Evolutionary conservation across 2,113 vertebrate species (phyloP), one percentile per base, ranked within the genome.

Genomic region (Platichthys flesus): DNA sequence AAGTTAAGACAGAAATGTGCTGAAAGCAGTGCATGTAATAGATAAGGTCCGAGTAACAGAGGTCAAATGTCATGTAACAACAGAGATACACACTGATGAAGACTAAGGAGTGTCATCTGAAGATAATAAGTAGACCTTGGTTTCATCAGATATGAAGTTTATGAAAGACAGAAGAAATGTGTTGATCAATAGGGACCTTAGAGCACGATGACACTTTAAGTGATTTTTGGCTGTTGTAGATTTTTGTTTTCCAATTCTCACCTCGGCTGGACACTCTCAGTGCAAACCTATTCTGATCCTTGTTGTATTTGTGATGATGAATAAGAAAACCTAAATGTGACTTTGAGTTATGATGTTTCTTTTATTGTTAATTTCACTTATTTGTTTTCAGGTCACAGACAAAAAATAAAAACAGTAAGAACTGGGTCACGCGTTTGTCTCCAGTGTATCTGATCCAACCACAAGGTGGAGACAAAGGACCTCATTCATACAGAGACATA

Each of bases 391-490:
- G 21, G 54, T 56, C 54, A 13, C n/a, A 56, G 9, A 56, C 21
- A 3, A 5, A 13, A 24, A 20, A 24, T 1, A 21, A 51, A 24
- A 24, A 24, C 18, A 18, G 5, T 56, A 10, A 24, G 14, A 8
- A 59, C 5, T 26, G 4, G 13, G 23, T 59, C 57, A 59, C 10
- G 4, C 1, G 14, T 59, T 31, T 18, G 57, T 60, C 35, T 37
- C 9, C 15, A 37, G 3, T 40, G 15, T 21, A 13, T 62, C 37
- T 40, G 2, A 66, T n/a, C 23, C 9, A 40, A 18, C 47, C 71
- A 56, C 26, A 14, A 83, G 71, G 28, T 47, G 55, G 76, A 66
- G 76, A 83, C 66, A 74, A 55, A 20, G 6, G 0, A 3, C 23
- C 16, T 57, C n/a, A 70, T 1, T 54, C n/a, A 54, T 9, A 21